phyloP scores from a whole-genome alignment of 2,797 vertebrate species.

The Amblyopsis hoosieri region DNA sequence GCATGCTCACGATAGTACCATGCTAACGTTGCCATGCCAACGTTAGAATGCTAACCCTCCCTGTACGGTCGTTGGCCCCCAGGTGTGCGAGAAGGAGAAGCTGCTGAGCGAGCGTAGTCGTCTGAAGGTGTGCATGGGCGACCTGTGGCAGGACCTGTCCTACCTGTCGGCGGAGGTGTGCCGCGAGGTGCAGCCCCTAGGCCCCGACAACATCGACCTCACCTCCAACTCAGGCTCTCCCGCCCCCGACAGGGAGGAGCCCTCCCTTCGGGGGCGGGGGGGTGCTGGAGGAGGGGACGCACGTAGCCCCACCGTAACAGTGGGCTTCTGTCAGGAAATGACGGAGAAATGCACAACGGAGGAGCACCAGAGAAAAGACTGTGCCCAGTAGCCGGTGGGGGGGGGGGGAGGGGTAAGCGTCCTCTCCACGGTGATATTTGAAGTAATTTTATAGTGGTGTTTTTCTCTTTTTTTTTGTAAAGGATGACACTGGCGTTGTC shows the following conservation, averaged over 20 bases:
- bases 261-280: constrained; percentile 53
- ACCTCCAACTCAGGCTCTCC: constrained; percentile 68
- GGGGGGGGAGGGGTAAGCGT: constrained; percentile 55
- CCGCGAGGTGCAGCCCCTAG: constrained; percentile 83
- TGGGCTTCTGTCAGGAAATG: constrained; percentile 98
- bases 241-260: constrained; percentile 27
- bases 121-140: constrained; percentile 93
- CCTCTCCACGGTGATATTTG: constrained; percentile 46
- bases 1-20: no score
- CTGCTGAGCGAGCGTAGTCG: constrained; percentile 93
- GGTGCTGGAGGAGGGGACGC: constrained; percentile 80
- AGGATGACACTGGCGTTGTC: constrained; percentile 88
- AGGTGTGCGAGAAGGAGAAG: constrained; percentile 95
- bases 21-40: no score
- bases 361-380: constrained; percentile 86
- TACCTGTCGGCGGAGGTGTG: constrained; percentile 95
- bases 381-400: constrained; percentile 71
- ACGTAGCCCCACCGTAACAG: constrained; percentile 88
- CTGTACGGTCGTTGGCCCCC: constrained; percentile 16
- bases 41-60: not conserved
- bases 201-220: constrained; percentile 42
- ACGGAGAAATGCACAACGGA: constrained; percentile 95
- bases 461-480: constrained; percentile 54
- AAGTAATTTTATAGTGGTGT: constrained; percentile 53
- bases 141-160: constrained; percentile 94